Conservation (phyloP, 1,140 invertebrate genomes). For the Lordiphosa clarofinis region DNA sequence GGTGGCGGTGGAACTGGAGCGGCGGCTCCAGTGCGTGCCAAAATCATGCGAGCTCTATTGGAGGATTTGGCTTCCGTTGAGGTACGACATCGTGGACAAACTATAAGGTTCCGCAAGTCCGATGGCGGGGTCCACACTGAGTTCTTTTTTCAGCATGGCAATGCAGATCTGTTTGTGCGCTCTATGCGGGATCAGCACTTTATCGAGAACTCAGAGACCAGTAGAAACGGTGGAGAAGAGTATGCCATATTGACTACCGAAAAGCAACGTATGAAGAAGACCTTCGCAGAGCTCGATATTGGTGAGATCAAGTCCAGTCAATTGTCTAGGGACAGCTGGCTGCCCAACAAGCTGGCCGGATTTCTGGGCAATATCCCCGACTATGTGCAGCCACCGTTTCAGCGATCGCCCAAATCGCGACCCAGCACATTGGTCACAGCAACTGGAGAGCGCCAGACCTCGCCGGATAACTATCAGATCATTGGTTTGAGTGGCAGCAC, state of each 20-base stretch:
- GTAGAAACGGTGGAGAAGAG: constrained; percentile 43
- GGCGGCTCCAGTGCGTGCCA: constrained; percentile 69
- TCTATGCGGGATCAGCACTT: constrained; percentile 81
- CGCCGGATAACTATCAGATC: constrained; percentile 70
- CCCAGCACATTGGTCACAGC: constrained; percentile 79
- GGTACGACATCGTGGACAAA: constrained; percentile 84
- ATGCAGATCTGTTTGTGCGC: constrained; percentile 88
- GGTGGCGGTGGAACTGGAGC: neutral
- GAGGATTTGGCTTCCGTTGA: constrained; percentile 85
- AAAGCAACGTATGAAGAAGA: constrained; percentile 87
- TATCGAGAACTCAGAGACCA: constrained; percentile 46
- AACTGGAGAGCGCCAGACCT: constrained; percentile 54
- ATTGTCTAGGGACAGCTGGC: constrained; percentile 57
- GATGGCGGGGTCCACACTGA: constrained; percentile 88
- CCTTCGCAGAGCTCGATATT: constrained; percentile 91
- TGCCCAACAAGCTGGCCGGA: constrained; percentile 68
- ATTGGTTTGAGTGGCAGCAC: constrained; percentile 63
- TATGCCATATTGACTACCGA: constrained; percentile 66
- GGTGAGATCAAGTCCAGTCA: constrained; percentile 71
- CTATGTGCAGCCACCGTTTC: constrained; percentile 81
- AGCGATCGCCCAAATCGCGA: constrained; percentile 84
- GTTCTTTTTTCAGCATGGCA: constrained; percentile 92
- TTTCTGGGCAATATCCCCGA: constrained; percentile 69
- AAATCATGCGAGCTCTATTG: constrained; percentile 84
- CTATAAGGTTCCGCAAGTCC: constrained; percentile 85